Evolutionary conservation across 2,113 vertebrate species (phyloP), one percentile per base, ranked within the genome.

Genomic region (Eurypyga helias): DNA sequence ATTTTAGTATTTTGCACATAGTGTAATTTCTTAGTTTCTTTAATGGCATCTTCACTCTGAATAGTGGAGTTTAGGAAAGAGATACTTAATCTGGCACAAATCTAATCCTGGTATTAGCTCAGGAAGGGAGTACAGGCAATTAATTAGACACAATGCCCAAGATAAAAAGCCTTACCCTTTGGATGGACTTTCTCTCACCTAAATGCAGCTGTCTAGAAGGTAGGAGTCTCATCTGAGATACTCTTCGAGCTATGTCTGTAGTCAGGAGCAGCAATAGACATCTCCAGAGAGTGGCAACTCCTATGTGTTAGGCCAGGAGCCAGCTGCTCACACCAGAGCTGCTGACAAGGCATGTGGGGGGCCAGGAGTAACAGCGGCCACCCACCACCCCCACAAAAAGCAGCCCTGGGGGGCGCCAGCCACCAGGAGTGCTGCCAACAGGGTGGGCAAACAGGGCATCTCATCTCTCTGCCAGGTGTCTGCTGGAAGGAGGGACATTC

Each of bases 61-160:
- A 19, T 28, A 94, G 38, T 2, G 3, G 9, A 52, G 17, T 64
- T 91, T 15, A 46, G 48, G 88, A 75, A 90, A 87, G 51, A 64
- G 61, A 28, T 72, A 82, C 38, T 83, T 91, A 52, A 83, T 83
- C 57, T 92, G 79, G 65, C 66, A 60, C 66, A 86, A 76, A 72
- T 52, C 26, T 80, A 67, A 72, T 24, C 41, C 66, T 96, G 75
- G 38, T 58, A 77, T 76, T 90, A 29, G 38, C 45, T 94, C 71
- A 92, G 85, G 54, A 86, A 86, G 69, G 66, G 54, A 86, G 17
- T 73, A 41, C 45, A 86, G 88, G 66, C 52, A 93, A 69, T 93
- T 92, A 90, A 94, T 90, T 88, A 92, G 88, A 71, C 71, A 72
- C 49, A 65, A 7, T 86, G 79, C 66, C 75, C 79, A 45, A 76